Conservation (phyloP, 2,113 vertebrate species). For the Callaeas wilsoni region DNA sequence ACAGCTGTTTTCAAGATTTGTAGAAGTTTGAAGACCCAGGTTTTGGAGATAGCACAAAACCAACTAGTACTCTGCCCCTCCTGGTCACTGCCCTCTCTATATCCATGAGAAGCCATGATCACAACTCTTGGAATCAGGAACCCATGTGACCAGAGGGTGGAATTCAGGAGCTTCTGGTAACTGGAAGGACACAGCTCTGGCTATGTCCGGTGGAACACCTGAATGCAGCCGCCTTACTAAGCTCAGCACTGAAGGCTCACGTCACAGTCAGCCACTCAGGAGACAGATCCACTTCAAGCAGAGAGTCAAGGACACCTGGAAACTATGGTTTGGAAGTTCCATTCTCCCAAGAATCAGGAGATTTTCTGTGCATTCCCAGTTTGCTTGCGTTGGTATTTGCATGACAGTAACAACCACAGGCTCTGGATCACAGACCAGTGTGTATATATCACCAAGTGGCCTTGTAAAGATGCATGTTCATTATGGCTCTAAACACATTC, state of each 20-base stretch:
- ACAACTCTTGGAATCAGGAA: not conserved
- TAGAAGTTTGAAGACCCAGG: not conserved
- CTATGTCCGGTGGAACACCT: not conserved
- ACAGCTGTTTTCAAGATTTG: not conserved
- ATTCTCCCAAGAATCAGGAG: not conserved
- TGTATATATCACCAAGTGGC: not conserved
- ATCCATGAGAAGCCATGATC: not conserved
- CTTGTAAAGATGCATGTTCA: not conserved
- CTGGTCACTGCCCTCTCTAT: not conserved
- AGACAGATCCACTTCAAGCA: not conserved
- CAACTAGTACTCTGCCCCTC: not conserved
- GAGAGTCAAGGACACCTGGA: not conserved
- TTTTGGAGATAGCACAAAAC: not conserved
- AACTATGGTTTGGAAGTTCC: not conserved
- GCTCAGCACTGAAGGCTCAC: not conserved
- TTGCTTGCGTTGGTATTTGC: not conserved
- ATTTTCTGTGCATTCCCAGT: not conserved
- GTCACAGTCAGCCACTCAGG: not conserved
- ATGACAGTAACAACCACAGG: not conserved
- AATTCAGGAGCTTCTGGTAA: not conserved
- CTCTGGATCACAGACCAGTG: not conserved
- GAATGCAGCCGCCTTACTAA: not conserved
- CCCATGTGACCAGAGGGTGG: rapidly evolving
- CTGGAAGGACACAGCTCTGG: not conserved
- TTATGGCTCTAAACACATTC: not conserved